Evolutionary conservation across 1,140 invertebrate genomes (phyloP).

Genomic region (Heliothis virescens): DNA sequence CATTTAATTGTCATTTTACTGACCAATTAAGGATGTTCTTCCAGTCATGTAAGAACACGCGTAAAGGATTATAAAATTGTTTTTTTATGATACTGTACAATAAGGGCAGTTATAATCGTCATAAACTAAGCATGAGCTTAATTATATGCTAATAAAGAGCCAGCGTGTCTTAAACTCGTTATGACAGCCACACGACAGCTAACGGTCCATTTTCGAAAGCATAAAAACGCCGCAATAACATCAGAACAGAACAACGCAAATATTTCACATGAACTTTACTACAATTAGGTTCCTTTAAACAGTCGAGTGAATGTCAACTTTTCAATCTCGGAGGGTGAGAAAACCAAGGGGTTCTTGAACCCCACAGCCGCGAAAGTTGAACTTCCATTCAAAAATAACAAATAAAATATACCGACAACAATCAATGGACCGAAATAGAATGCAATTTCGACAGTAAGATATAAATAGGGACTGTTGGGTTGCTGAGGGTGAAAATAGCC

Average conservation of each 20-base stretch:
- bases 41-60: too few relatives aligned
- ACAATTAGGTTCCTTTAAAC: conserved; percentile 45
- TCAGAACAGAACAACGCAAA: conserved; percentile 14
- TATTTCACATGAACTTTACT: conserved; percentile 25
- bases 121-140: not conserved
- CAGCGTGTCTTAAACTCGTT: not conserved
- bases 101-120: too few relatives aligned
- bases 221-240: conserved; percentile 34
- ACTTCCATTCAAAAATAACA: conserved; percentile 53
- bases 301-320: conserved; percentile 51
- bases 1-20: not conserved
- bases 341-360: conserved; percentile 11
- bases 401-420: conserved; percentile 52
- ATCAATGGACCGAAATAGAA: conserved; percentile 64
- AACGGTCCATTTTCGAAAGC: not conserved
- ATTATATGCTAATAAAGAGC: not conserved
- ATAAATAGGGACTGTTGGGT: conserved; percentile 59
- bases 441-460: conserved; percentile 56
- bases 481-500: conserved; percentile 54
- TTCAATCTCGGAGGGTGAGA: conserved; percentile 45
- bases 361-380: conserved; percentile 11
- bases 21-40: too few relatives aligned
- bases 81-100: too few relatives aligned
- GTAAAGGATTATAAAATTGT: too few relatives aligned
- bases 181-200: not conserved